Base-by-base conservation (phyloP, 2,888 invertebrate species). In the Drosophila longiperda region DNA sequence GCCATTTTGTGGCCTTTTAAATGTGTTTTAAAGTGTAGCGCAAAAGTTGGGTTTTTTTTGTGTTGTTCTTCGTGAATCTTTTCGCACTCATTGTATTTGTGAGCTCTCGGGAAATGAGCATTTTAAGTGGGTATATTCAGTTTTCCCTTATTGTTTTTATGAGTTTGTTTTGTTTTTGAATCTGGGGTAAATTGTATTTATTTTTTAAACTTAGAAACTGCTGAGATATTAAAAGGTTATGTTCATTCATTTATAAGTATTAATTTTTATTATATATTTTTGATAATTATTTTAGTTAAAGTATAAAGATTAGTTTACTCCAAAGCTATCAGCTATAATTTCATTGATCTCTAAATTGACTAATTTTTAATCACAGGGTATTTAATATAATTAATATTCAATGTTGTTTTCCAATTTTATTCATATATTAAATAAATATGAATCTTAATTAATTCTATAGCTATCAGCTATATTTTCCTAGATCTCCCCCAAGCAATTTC, bases 1-100 rank as follows among this genome's bases (percentile, higher is more conserved):
- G 80, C 68, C 71, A 83, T 80, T 78, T 75, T 86, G 87, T 82
- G 86, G 83, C 63, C 70, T 63, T 73, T 55, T 52, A 75, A 78
- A 82, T 80, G 82, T 68, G 66, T 66, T 82, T 73, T 84, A 84
- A 84, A 87, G 81, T 81, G 75, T 75, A 61, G 67, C 66, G 59
- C 60, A 54, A 65, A 66, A 77, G 73, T 50, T 29, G 5, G 5
- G 5, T 5, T 36, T 26, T 59, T 23, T 54, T 48, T n/a, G 45
- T 57, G n/a, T 20, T 55, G 5, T 12, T 32, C n/a, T 55, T 52
- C 48, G 38, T 49, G 45, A 64, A 73, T 58, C 61, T 62, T 55
- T 73, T 68, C 55, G 59, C 77, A 73, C 75, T 70, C 58, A 70
- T 65, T 75, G 73, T 73, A 49, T 58, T 69, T 75, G 48, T 61